phyloP scores from a whole-genome alignment of 2,113 vertebrate species.

The Coreoperca whiteheadi region DNA sequence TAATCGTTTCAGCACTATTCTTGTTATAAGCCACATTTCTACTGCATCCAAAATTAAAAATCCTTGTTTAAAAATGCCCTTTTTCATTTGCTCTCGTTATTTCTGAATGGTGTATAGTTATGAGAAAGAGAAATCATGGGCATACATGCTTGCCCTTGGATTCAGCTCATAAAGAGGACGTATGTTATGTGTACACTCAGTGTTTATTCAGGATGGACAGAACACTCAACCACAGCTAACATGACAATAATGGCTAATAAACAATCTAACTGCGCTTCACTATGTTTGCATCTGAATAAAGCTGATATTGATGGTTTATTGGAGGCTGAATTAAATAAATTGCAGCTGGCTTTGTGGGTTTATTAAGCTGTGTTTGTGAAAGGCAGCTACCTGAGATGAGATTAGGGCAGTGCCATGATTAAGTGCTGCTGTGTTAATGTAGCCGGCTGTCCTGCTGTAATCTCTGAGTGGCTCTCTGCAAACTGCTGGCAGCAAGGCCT shows the following conservation, averaged over 20 bases:
- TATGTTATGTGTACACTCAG: background rate
- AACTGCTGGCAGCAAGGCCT: conserved; percentile 72
- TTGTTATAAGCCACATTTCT: background rate
- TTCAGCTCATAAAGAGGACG: conserved; percentile 5
- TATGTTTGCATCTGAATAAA: conserved; percentile 20
- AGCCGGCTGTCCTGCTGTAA: conserved; percentile 65
- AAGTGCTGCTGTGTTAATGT: conserved; percentile 80
- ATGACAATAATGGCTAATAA: conserved; percentile 14
- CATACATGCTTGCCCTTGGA: conserved; percentile 40
- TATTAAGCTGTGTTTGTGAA: conserved; percentile 56
- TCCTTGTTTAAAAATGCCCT: background rate
- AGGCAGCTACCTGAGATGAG: conserved; percentile 79
- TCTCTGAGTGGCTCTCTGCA: conserved; percentile 77
- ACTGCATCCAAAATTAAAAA: background rate
- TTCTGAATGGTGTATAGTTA: background rate
- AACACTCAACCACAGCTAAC: conserved; percentile 6
- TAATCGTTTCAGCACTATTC: background rate
- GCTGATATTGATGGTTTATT: conserved; percentile 15
- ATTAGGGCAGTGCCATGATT: conserved; percentile 77
- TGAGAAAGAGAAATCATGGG: background rate
- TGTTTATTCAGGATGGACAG: conserved; percentile 24
- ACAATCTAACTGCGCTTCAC: background rate
- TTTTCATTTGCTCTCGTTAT: background rate
- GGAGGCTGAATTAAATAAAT: conserved; percentile 13
- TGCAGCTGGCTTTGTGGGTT: conserved; percentile 22